Base-by-base conservation (phyloP, 2,797 vertebrate genomes). In the Streptopelia turtur region DNA sequence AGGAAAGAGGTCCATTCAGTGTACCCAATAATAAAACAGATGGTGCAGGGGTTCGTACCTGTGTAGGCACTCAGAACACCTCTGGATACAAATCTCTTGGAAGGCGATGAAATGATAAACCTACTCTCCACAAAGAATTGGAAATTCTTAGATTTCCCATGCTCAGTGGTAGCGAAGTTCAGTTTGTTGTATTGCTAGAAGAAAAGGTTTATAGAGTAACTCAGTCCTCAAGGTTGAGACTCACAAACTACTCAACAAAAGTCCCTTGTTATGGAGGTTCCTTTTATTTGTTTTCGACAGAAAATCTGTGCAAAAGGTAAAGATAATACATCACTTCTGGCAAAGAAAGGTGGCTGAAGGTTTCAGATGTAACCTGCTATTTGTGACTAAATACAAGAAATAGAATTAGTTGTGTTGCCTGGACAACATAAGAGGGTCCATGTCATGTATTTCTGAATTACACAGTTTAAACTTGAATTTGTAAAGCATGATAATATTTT, bases 251-350 rank as follows among this genome's bases (percentile, higher is more conserved):
- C 5, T 49, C n/a, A 76, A 43, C 5, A 3, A 7, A 59, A 53
- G 33, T 30, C 33, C 21, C 0, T 0, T 79, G 25, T 3, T 71
- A 27, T 9, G 16, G 10, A 1, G 5, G 4, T 33, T 87, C 10
- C 12, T 53, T 85, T 71, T 1, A 1, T n/a, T 61, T 81, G 17
- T 37, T 63, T 89, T 75, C 75, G 47, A 22, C 25, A 71, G n/a
- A 7, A 82, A 79, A 60, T 64, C 35, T 71, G 55, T 89, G 11
- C 14, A 43, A 83, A 81, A 70, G 4, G 8, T 64, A 24, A 71
- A 75, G 13, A 33, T 33, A 87, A 35, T 37, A 41, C 28, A 74
- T 33, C 6, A 43, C 4, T 64, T 79, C 13, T 60, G 45, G 6
- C 18, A 60, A 81, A 47, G n/a, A 78, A 41, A 63, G 0, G 16